phyloP scores from a whole-genome alignment of 2,797 vertebrate genomes.

The Amblyopsis hoosieri region DNA sequence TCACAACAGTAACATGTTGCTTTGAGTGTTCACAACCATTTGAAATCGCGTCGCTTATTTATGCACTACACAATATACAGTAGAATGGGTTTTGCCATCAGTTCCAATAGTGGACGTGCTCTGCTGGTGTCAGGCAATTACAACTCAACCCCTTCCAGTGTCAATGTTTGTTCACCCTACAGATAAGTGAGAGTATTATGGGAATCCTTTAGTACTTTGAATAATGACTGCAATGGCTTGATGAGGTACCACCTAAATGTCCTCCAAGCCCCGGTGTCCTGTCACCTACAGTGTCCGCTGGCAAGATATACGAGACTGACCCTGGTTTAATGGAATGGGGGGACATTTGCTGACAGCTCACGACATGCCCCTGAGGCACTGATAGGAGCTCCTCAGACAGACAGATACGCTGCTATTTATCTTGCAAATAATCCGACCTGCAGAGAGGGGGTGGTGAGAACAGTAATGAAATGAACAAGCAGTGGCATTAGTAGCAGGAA shows the following conservation, averaged over 20 bases:
- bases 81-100: no score
- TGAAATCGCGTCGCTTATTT: no score
- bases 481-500: slow-evolving; percentile 18
- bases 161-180: not conserved
- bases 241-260: slow-evolving; percentile 32
- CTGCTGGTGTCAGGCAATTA: no score
- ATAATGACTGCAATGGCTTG: not conserved
- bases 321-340: slow-evolving; percentile 17
- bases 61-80: no score
- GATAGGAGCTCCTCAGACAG: slow-evolving; percentile 5
- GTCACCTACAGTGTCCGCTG: slow-evolving; percentile 14
- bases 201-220: slow-evolving; percentile 1
- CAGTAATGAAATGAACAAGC: slow-evolving; percentile 15
- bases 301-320: slow-evolving; percentile 13
- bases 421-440: slow-evolving; percentile 26
- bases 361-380: slow-evolving; percentile 34
- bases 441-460: not conserved
- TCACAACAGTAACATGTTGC: no score
- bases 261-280: slow-evolving; percentile 13
- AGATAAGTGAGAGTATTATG: slow-evolving; percentile 34
- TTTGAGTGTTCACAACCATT: no score
- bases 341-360: slow-evolving; percentile 28
- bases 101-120: no score
- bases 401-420: slow-evolving; percentile 25
- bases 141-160: no score